Evolutionary conservation across 2,888 invertebrate genomes (phyloP).

Genomic region (Athalia rosae): DNA sequence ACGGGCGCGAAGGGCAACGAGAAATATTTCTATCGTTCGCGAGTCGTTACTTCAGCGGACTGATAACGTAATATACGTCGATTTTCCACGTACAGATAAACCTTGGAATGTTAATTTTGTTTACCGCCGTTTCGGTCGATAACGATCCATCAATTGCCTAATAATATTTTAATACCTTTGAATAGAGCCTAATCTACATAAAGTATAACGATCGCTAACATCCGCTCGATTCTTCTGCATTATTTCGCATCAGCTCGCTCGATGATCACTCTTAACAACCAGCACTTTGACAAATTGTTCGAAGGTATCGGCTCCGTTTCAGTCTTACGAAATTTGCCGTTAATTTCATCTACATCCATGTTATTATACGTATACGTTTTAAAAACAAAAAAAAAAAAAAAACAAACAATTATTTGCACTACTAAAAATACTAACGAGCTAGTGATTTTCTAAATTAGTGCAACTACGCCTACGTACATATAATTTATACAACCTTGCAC

Average conservation of each 20-base stretch:
- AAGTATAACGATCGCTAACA: not conserved
- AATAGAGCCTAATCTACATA: too few relatives aligned
- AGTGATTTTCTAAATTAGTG: constrained; percentile 20
- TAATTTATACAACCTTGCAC: not conserved
- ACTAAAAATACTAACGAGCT: not conserved
- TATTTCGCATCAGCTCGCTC: not conserved
- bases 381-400: too few relatives aligned
- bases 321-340: not conserved
- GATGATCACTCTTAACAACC: not conserved
- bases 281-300: too few relatives aligned
- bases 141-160: not conserved
- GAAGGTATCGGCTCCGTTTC: too few relatives aligned
- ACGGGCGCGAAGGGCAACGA: not conserved
- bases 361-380: too few relatives aligned
- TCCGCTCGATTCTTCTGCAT: not conserved
- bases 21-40: not conserved
- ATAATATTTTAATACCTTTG: too few relatives aligned
- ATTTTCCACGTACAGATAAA: not conserved
- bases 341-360: not conserved
- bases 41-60: not conserved
- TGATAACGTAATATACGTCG: not conserved
- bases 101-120: constrained; percentile 1
- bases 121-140: not conserved
- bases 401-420: constrained; percentile 20
- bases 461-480: not conserved